Base-by-base conservation (phyloP, 1,140 invertebrate species). In the Platyura marginata region DNA sequence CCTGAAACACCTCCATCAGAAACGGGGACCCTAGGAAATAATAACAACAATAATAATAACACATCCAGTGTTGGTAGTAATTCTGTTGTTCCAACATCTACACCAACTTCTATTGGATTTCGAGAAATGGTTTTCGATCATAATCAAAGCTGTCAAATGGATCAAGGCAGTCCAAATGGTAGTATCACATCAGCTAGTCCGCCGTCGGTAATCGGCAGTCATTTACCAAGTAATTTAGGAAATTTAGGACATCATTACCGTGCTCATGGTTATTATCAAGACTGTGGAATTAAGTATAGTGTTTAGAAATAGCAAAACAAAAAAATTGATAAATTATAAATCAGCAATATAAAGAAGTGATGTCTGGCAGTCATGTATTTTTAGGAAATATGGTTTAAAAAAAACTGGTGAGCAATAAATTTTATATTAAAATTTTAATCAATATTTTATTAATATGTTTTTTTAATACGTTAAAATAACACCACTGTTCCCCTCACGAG, bases 101-200 rank as follows among this genome's bases (percentile, higher is more conserved):
- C 43, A 22, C 2, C 40, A n/a, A 38, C 40, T 1, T 41, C 44
- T 2, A 23, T 43, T 2, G 47, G 56, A 3, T 61, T 59, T 40
- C 55, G 59, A 38, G 59, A 61, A 41, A 61, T 61, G 58, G 54
- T 61, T 41, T 61, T 61, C 40, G 59, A 61, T 44, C 58, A 59
- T 46, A 60, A 56, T 22, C 56, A 58, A 44, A 51, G 48, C 34
- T 61, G 59, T 34, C 59, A 61, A 42, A 49, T 61, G 55, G 59
- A 61, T 40, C 56, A 54, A 13, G 55, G 58, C 44, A 61, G 59
- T 43, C 59, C 59, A 9, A 59, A 54, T 22, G 59, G 59, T 40
- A 61, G 55, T 41, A 48, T 59, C 2, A 53, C 57, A 11, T 57
- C 58, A 13, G 51, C 55, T 34, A 56, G 54, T 48, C 59, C 59